These are phyloP conservation scores for Myotis myotis DNA, from an alignment of 2,797 vertebrate species.

Conservation along the genomic window DNA sequence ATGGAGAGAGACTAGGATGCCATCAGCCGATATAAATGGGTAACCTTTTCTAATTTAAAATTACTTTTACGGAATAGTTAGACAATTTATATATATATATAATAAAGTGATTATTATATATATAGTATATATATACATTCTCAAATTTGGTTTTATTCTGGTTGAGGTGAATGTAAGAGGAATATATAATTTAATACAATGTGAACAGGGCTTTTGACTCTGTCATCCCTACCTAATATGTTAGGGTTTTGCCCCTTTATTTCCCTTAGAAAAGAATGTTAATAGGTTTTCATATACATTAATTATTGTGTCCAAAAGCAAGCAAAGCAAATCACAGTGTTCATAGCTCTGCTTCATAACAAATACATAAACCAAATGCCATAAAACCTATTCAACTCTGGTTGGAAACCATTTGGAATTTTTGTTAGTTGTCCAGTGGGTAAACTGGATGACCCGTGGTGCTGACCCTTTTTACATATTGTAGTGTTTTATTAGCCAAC, in stretches of 20 bases:
- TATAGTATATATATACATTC: constrained; percentile 86
- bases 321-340: constrained; percentile 84
- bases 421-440: constrained; percentile 82
- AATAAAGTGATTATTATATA: constrained; percentile 81
- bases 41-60: constrained; percentile 80
- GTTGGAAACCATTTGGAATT: constrained; percentile 82
- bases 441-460: constrained; percentile 84
- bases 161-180: constrained; percentile 85
- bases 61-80: constrained; percentile 82
- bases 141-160: constrained; percentile 84
- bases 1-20: constrained; percentile 60
- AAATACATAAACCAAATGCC: constrained; percentile 87
- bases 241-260: constrained; percentile 77
- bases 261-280: constrained; percentile 80
- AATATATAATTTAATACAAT: constrained; percentile 82
- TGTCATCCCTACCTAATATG: constrained; percentile 75
- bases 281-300: constrained; percentile 79
- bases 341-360: constrained; percentile 83
- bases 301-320: constrained; percentile 81
- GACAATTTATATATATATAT: constrained; percentile 83
- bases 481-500: constrained; percentile 81
- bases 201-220: constrained; percentile 78
- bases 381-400: constrained; percentile 83
- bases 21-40: constrained; percentile 72
- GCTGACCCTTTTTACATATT: constrained; percentile 84